Evolutionary conservation across 2,113 vertebrate species (phyloP).

Genomic region (Podiceps cristatus): DNA sequence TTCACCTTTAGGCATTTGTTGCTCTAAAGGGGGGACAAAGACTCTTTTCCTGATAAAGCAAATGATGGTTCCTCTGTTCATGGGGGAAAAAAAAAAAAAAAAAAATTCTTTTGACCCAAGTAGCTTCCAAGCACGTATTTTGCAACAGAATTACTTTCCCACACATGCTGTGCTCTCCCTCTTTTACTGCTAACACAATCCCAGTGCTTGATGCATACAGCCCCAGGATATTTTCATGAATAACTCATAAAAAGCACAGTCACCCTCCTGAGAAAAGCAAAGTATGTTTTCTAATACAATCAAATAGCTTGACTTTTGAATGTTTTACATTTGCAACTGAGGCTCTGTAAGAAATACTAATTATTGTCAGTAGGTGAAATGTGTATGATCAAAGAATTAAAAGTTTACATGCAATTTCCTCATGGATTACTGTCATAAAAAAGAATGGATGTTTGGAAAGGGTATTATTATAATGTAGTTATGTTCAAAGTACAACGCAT

Average conservation of each 20-base stretch:
- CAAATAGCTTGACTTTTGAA: not conserved
- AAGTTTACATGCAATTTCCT: not conserved
- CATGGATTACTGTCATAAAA: not conserved
- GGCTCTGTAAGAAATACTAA: not conserved
- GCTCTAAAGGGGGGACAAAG: not conserved
- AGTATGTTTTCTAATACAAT: not conserved
- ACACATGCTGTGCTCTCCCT: not conserved
- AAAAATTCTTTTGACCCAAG: not conserved
- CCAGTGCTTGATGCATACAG: not conserved
- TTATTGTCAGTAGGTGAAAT: not conserved
- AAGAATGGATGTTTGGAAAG: not conserved
- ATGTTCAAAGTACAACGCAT: not conserved
- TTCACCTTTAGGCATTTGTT: not conserved
- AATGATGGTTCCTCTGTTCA: not conserved
- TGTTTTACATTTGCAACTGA: not conserved
- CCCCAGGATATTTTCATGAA: not conserved
- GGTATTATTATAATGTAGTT: not conserved
- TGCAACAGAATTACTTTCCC: not conserved
- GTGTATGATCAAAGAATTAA: not conserved
- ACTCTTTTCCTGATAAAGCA: not conserved
- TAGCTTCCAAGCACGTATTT: rapidly evolving
- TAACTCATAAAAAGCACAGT: not conserved
- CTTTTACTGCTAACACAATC: not conserved
- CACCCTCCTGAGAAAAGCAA: not conserved
- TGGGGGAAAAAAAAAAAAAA: not conserved